phyloP scores from a whole-genome alignment of 2,888 invertebrate genomes.

The Elegia similella region DNA sequence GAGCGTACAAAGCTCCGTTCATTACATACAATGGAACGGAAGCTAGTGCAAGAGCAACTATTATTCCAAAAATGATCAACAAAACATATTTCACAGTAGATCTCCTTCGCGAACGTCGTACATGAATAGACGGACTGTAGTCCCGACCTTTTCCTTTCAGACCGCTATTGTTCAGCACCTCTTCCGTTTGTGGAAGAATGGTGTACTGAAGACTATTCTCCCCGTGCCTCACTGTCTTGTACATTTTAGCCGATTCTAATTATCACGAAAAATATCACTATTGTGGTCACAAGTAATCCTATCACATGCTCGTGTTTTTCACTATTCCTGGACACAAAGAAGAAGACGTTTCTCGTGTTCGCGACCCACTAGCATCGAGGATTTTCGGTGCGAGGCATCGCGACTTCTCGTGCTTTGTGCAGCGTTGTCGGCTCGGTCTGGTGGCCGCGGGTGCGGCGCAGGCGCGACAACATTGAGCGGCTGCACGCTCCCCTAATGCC shows the following conservation, averaged over 20 bases:
- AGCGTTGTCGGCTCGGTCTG: slow-evolving; percentile 46
- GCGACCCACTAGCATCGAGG: slow-evolving; percentile 50
- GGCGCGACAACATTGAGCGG: slow-evolving; percentile 77
- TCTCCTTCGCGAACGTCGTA: slow-evolving; percentile 59
- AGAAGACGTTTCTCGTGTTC: slow-evolving; percentile 38
- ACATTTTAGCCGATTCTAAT: slow-evolving; percentile 77
- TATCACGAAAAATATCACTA: slow-evolving; percentile 64
- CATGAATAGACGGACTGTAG: slow-evolving; percentile 73
- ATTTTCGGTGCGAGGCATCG: slow-evolving; percentile 55
- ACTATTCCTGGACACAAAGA: slow-evolving; percentile 37
- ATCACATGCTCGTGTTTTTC: slow-evolving; percentile 66
- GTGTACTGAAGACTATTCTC: slow-evolving; percentile 89
- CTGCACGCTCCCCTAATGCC: slow-evolving; percentile 61
- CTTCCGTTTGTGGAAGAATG: slow-evolving; percentile 87
- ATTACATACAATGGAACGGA: slow-evolving; percentile 63
- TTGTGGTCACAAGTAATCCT: slow-evolving; percentile 45
- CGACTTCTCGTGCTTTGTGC: slow-evolving; percentile 67
- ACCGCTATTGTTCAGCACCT: slow-evolving; percentile 83
- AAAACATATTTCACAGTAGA: slow-evolving; percentile 63
- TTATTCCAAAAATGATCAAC: slow-evolving; percentile 58
- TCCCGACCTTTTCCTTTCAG: slow-evolving; percentile 78
- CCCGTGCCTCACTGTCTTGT: slow-evolving; percentile 88
- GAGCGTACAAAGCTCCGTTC: slow-evolving; percentile 53
- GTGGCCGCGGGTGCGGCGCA: slow-evolving; percentile 45
- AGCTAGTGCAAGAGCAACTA: slow-evolving; percentile 56